Base-by-base conservation (phyloP, 2,888 invertebrate species). In the Heliconius charithonia region DNA sequence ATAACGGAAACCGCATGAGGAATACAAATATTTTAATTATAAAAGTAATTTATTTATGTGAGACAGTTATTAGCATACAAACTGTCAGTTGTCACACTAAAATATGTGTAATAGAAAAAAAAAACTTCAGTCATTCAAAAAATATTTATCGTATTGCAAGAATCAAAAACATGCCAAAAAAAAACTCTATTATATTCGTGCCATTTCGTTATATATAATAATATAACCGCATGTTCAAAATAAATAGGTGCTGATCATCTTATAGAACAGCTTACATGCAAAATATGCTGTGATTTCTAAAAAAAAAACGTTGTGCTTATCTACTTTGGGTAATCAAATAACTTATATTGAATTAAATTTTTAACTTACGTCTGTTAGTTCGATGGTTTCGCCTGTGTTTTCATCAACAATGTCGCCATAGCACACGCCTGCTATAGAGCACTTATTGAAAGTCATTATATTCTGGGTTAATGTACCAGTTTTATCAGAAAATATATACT, bases 361-460 rank as follows among this genome's bases (percentile, higher is more conserved):
- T 56, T 63, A 67, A 83, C 84, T 82, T 95, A 98, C 98, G 95
- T 98, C 98, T 75, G 96, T 97, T 71, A 98, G 96, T 90, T 98
- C 98, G 82, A 98, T 95, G 77, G 97, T 95, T 92, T 98, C 98
- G 65, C 98, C 98, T 72, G 98, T 98, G 85, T 96, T 95, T 83
- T 97, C 96, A 92, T 99, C 98, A 79, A 98, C 95, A 79, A 98
- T 95, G 91, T 99, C 99, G 29, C 99, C 99, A 92, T 98, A 99
- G 79, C 97, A 96, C 84, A 97, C 96, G 10, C 98, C 99, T 84
- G 97, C 97, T 85, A 99, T 98, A 82, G 99, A 98, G 92, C 99
- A 99, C 95, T 99, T 99, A 94, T 99, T 99, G 93, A 99, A 99
- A 78, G 99, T 98, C 99, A 99, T 99, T 85, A 99, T 99, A 92